phyloP scores from a whole-genome alignment of 2,797 vertebrate genomes.

The Myiothlypis coronata region DNA sequence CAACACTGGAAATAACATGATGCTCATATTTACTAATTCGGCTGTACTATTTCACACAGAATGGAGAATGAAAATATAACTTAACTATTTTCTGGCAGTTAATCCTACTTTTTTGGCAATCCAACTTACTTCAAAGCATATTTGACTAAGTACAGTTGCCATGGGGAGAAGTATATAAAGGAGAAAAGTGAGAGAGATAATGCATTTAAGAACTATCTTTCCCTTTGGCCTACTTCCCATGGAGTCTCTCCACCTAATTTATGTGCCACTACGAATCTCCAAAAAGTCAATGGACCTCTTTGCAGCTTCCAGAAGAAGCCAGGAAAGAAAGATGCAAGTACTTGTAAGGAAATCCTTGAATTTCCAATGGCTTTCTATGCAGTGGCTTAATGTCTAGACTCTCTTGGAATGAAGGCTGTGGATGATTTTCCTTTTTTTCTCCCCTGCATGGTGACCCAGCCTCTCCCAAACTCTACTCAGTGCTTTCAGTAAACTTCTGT shows the following conservation, averaged over 20 bases:
- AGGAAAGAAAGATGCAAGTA: conserved; percentile 47
- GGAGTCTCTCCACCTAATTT: conserved; percentile 23
- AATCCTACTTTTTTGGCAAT: neutral
- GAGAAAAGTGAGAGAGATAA: conserved; percentile 24
- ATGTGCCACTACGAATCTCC: neutral
- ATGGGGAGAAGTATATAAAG: neutral
- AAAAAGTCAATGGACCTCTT: conserved; percentile 3
- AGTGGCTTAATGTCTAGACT: conserved; percentile 55
- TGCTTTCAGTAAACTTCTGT: neutral
- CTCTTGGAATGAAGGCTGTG: conserved; percentile 35
- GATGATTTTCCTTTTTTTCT: neutral
- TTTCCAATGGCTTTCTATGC: conserved; percentile 33
- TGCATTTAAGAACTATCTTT: neutral
- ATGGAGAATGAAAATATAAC: neutral
- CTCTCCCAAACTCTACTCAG: neutral
- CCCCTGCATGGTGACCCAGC: neutral
- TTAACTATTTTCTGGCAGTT: conserved; percentile 18
- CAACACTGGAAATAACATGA: neutral
- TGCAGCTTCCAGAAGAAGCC: conserved; percentile 33
- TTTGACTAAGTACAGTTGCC: neutral
- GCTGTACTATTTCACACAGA: neutral
- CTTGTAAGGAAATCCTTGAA: conserved; percentile 41
- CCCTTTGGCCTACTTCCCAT: neutral
- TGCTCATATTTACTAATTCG: neutral
- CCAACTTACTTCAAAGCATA: conserved; percentile 12